phyloP scores from a whole-genome alignment of 1,140 invertebrate species.

The Cataglyphis hispanica region DNA sequence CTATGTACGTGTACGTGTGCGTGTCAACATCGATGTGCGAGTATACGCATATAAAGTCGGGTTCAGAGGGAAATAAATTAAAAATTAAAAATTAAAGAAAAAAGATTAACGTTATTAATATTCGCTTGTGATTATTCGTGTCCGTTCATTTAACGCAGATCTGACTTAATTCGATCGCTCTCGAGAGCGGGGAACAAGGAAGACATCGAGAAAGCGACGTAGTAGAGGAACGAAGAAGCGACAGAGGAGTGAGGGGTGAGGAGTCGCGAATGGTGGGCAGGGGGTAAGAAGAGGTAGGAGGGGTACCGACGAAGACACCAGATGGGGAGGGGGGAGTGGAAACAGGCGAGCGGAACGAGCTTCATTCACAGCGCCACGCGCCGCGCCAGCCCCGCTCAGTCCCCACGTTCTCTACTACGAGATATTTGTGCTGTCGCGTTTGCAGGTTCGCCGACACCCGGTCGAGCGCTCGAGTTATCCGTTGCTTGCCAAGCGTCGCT shows the following conservation, averaged over 20 bases:
- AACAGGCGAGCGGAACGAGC: conserved; percentile 55
- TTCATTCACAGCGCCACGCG: conserved; percentile 68
- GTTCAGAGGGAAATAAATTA: too few relatives aligned
- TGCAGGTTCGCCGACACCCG: conserved; percentile 67
- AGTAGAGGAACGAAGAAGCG: neutral
- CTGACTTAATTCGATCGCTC: neutral
- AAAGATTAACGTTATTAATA: too few relatives aligned
- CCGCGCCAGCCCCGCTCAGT: conserved; percentile 4
- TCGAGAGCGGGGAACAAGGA: conserved; percentile 50
- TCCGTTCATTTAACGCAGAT: too few relatives aligned
- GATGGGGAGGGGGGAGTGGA: conserved; percentile 29
- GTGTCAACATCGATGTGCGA: too few relatives aligned
- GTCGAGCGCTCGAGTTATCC: conserved; percentile 9
- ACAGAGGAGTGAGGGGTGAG: neutral
- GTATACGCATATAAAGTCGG: too few relatives aligned
- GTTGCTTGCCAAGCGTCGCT: conserved; percentile 1
- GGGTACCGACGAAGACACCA: neutral
- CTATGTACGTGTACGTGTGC: neutral
- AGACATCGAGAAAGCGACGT: conserved; percentile 8
- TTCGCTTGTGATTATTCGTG: too few relatives aligned
- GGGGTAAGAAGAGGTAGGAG: neutral
- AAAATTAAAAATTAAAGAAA: too few relatives aligned
- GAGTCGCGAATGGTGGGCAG: too few relatives aligned
- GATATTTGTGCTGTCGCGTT: conserved; percentile 70
- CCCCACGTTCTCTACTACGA: conserved; percentile 67